phyloP scores from a whole-genome alignment of 2,797 vertebrate species.

The Denticeps clupeoides region DNA sequence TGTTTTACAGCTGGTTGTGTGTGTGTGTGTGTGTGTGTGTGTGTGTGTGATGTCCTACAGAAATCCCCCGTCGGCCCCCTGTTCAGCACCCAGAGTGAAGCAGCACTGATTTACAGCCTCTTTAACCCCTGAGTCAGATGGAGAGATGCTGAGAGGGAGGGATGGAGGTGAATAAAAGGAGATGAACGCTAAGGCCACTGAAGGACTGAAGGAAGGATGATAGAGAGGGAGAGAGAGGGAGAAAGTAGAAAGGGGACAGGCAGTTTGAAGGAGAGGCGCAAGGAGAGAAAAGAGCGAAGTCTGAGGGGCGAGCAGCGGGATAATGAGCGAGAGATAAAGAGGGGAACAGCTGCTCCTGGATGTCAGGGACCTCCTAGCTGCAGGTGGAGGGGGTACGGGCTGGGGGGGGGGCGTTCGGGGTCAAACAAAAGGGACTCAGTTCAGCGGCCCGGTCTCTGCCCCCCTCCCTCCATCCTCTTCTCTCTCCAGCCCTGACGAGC shows the following conservation, averaged over 20 bases:
- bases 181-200: not conserved
- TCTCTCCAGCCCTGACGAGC: constrained; percentile 17
- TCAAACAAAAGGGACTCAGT: constrained; percentile 34
- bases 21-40: not conserved
- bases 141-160: not conserved
- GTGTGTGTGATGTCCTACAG: constrained; percentile 15
- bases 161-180: constrained; percentile 4
- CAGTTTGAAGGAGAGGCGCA: not conserved
- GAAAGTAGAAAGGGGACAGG: not conserved
- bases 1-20: not conserved
- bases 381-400: constrained; percentile 12
- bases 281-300: not conserved
- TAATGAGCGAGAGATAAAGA: constrained; percentile 4
- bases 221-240: not conserved
- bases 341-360: constrained; percentile 23
- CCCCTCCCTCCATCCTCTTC: constrained; percentile 1
- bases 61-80: constrained; percentile 13
- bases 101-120: constrained; percentile 28
- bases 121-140: constrained; percentile 11
- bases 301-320: not conserved
- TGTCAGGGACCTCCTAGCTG: constrained; percentile 22
- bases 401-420: constrained; percentile 2
- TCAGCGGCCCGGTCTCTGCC: constrained; percentile 12
- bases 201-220: not conserved
- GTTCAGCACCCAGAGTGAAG: too few relatives aligned